Base-by-base conservation (phyloP, 2,113 vertebrate species). In the Seriola aureovittata region DNA sequence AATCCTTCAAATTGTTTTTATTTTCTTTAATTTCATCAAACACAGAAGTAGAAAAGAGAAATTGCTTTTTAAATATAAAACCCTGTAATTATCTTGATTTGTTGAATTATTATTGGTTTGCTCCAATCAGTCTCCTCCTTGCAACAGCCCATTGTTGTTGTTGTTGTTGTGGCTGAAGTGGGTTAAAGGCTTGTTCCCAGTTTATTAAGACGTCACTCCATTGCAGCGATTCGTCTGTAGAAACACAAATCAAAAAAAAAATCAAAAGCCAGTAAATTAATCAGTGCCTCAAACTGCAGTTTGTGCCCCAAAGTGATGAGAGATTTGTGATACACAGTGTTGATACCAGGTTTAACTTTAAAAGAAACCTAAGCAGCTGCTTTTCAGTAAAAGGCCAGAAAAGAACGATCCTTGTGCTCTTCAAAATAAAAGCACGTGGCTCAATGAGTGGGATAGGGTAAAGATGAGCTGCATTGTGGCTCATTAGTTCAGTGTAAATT, bases 201-300 rank as follows among this genome's bases (percentile, higher is more conserved):
- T 68, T 14, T 21, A 70, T 25, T 11, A 0, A 1, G 0, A 12
- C 0, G 1, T 84, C 78, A 91, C 38, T 55, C 64, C 78, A 0
- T 0, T 0, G 75, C 91, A 92, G 71, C 4, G 71, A 2, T 1
- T 21, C 0, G 0, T 0, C 91, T 92, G 81, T 3, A 34, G 32
- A 83, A 14, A 84, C 17, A 87, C 48, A 90, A 48, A 64, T 16
- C 25, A 25, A 25, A 25, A 25, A 10, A 52, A 1, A 78, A 38
- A 46, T 1, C 2, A 54, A n/a, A 67, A 29, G 2, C 12, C 29
- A 17, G 16, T 44, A 4, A 19, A 48, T 40, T 8, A 16, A 48
- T 48, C 9, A 48, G 46, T 36, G 34, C 6, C 29, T 29, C 29
- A 36, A 4, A 36, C 6, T 36, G 6, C 4, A 36, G 34, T 36